phyloP scores from a whole-genome alignment of 2,888 invertebrate species.

The Nysson spinosus region DNA sequence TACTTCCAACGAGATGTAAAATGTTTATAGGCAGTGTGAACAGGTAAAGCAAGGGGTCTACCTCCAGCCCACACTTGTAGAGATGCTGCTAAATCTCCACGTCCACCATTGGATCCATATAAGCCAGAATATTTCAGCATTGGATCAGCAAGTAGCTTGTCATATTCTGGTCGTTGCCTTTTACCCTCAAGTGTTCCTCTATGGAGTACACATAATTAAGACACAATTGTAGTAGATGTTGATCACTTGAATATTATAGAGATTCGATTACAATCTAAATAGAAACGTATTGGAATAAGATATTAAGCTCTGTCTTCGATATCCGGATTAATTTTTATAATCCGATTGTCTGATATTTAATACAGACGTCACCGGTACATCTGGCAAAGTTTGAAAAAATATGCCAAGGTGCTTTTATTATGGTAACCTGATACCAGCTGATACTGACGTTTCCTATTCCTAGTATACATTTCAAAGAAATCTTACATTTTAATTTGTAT shows the following conservation, averaged over 20 bases:
- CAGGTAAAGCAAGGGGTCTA: slow-evolving; percentile 89
- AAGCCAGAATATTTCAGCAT: slow-evolving; percentile 94
- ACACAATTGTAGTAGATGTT: background rate
- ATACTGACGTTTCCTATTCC: slow-evolving; percentile 34
- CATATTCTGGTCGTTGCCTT: slow-evolving; percentile 90
- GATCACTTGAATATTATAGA: too few relatives aligned
- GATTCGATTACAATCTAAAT: too few relatives aligned
- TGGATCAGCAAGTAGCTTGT: slow-evolving; percentile 91
- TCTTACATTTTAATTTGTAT: slow-evolving; percentile 95
- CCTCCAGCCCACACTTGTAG: slow-evolving; percentile 91
- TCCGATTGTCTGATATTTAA: slow-evolving; percentile 35
- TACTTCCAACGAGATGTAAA: slow-evolving; percentile 96
- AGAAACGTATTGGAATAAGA: too few relatives aligned
- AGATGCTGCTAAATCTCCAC: slow-evolving; percentile 91
- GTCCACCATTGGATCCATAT: slow-evolving; percentile 86
- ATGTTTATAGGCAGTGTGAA: slow-evolving; percentile 93
- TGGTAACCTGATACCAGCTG: slow-evolving; percentile 43
- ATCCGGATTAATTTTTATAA: slow-evolving; percentile 34
- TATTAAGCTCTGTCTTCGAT: too few relatives aligned
- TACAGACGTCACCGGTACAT: slow-evolving; percentile 10
- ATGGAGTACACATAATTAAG: slow-evolving; percentile 54
- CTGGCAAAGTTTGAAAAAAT: slow-evolving; percentile 6
- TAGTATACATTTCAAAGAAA: slow-evolving; percentile 21
- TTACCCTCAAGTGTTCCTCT: slow-evolving; percentile 97
- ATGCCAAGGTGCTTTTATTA: slow-evolving; percentile 19